Evolutionary conservation across 2,113 vertebrate genomes (phyloP).

Genomic region (Phocoena phocoena): DNA sequence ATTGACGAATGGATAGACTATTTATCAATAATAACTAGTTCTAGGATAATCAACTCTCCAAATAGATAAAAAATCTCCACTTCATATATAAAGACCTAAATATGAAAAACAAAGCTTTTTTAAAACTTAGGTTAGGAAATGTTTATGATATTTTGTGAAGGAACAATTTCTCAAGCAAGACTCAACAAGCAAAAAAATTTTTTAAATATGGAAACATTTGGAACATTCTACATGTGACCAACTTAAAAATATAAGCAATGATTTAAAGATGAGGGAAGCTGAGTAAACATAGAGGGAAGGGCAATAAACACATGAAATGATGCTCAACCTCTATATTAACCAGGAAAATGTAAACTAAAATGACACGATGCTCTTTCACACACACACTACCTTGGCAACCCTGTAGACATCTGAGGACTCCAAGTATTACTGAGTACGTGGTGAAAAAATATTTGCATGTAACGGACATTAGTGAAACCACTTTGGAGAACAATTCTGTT

Average conservation of each 20-base stretch:
- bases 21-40: background rate
- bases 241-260: background rate
- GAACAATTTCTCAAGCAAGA: background rate
- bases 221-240: background rate
- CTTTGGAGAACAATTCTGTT: background rate
- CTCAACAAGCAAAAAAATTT: background rate
- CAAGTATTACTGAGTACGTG: background rate
- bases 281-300: too few species aligned
- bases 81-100: background rate
- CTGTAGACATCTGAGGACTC: background rate
- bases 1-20: background rate
- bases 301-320: background rate
- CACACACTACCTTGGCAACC: rapidly evolving
- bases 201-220: background rate
- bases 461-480: background rate
- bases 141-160: background rate
- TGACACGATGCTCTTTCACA: rapidly evolving
- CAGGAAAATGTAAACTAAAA: background rate
- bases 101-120: background rate
- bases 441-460: background rate
- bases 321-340: background rate
- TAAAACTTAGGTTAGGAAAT: background rate
- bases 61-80: background rate
- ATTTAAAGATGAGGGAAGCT: background rate
- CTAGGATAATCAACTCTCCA: background rate